Conservation (phyloP, 2,797 vertebrate genomes). For the Poliocrania exsul region DNA sequence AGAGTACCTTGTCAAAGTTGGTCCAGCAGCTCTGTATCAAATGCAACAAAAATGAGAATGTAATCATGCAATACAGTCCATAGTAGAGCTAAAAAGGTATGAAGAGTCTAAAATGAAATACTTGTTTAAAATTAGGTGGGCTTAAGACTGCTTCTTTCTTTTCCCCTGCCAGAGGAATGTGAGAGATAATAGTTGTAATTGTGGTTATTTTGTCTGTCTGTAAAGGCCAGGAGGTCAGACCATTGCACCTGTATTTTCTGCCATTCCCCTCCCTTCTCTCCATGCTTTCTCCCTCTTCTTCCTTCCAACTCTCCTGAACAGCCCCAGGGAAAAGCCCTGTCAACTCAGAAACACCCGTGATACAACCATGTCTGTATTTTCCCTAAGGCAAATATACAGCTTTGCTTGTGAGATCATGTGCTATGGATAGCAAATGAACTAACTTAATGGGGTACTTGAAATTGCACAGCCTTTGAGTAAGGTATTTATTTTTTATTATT, state of each 20-base stretch:
- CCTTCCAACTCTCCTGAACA: constrained; percentile 75
- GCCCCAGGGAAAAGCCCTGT: constrained; percentile 76
- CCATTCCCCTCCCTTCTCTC: constrained; percentile 65
- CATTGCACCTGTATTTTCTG: constrained; percentile 77
- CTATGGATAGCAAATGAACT: constrained; percentile 68
- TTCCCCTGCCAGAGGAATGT: background rate
- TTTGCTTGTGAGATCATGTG: constrained; percentile 85
- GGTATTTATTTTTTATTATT: background rate
- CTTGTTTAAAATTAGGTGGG: background rate
- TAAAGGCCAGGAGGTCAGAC: constrained; percentile 78
- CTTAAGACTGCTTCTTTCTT: background rate
- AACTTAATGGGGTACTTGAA: constrained; percentile 69
- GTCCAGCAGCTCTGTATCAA: background rate
- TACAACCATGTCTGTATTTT: constrained; percentile 70
- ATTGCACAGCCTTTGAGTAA: constrained; percentile 49
- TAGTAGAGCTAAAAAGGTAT: background rate
- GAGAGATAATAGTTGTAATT: background rate
- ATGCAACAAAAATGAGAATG: background rate
- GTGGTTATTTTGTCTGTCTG: constrained; percentile 65
- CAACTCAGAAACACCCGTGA: constrained; percentile 73
- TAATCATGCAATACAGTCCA: background rate
- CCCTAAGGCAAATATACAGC: constrained; percentile 83
- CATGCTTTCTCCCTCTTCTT: constrained; percentile 66
- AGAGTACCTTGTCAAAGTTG: background rate
- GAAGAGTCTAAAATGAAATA: background rate